Percentiles rank a stretch among this genome's conserved stretches.
phyloP scores from a whole-genome alignment of 2,888 invertebrate species.

The Cantharis nigra region DNA sequence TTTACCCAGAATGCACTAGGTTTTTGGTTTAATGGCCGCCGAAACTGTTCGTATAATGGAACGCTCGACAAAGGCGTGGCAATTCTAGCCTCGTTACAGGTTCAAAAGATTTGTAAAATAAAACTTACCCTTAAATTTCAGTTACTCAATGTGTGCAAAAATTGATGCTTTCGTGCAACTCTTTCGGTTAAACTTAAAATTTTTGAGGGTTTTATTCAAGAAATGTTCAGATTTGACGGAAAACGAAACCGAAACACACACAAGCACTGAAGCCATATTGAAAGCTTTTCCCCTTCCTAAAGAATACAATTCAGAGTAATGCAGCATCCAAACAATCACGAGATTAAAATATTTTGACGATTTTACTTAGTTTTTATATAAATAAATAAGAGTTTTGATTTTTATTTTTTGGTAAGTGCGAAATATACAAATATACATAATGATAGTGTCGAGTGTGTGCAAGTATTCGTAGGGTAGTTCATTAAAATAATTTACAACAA shows the following conservation, averaged over 20 bases:
- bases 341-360: slow-evolving; percentile 19
- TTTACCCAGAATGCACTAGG: slow-evolving; percentile 31
- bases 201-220: neutral
- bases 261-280: slow-evolving; percentile 48
- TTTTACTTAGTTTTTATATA: slow-evolving; percentile 19
- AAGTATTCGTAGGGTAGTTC: neutral
- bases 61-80: slow-evolving; percentile 51
- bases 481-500: neutral
- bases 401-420: slow-evolving; percentile 21
- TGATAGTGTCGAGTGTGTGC: neutral
- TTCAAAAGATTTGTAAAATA: slow-evolving; percentile 17
- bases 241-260: slow-evolving; percentile 35
- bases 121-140: slow-evolving; percentile 12
- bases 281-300: slow-evolving; percentile 44
- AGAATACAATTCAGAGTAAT: slow-evolving; percentile 19
- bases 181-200: neutral
- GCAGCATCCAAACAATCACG: slow-evolving; percentile 26
- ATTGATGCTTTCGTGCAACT: neutral
- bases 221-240: slow-evolving; percentile 6
- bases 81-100: slow-evolving; percentile 37
- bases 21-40: slow-evolving; percentile 31
- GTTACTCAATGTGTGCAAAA: neutral
- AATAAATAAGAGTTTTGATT: slow-evolving; percentile 9
- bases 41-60: slow-evolving; percentile 47
- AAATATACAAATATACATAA: neutral